Percentiles rank a stretch among this genome's conserved stretches.
phyloP scores from a whole-genome alignment of 1,140 invertebrate species.

The Penaeus japonicus region DNA sequence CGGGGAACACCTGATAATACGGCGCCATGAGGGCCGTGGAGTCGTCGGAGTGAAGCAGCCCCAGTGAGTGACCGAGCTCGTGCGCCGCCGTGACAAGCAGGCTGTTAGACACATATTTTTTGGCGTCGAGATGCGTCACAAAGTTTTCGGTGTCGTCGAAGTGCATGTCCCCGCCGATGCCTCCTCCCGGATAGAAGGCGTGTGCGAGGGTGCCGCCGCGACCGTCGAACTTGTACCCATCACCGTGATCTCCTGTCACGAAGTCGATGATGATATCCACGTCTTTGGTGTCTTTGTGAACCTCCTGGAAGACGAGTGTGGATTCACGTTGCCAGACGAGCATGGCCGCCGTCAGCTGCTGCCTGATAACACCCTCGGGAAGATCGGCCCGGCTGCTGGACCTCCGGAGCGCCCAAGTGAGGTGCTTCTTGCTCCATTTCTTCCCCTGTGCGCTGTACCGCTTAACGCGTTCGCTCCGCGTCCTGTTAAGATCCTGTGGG shows the following conservation, averaged over 20 bases:
- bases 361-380: background rate
- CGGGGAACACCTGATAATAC: constrained; percentile 64
- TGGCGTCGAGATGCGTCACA: constrained; percentile 59
- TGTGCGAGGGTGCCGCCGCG: constrained; percentile 63
- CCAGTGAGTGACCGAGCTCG: constrained; percentile 66
- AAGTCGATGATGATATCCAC: constrained; percentile 47
- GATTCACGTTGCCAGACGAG: constrained; percentile 15
- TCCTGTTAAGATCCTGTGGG: background rate
- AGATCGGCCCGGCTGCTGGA: background rate
- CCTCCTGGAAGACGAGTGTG: background rate
- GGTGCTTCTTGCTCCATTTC: constrained; percentile 4
- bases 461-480: background rate
- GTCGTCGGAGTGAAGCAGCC: constrained; percentile 64
- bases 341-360: constrained; percentile 9
- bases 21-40: constrained; percentile 65
- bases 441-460: background rate
- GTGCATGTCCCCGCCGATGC: constrained; percentile 67
- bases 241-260: constrained; percentile 78
- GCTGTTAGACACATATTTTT: constrained; percentile 63
- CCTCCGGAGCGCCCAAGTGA: constrained; percentile 20
- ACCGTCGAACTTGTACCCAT: constrained; percentile 69
- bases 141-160: constrained; percentile 69
- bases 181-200: constrained; percentile 65
- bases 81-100: constrained; percentile 66
- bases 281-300: constrained; percentile 4